Evolutionary conservation across 2,113 vertebrate species (phyloP), one percentile per base, ranked within the genome.

Genomic region (Sialia sialis): DNA sequence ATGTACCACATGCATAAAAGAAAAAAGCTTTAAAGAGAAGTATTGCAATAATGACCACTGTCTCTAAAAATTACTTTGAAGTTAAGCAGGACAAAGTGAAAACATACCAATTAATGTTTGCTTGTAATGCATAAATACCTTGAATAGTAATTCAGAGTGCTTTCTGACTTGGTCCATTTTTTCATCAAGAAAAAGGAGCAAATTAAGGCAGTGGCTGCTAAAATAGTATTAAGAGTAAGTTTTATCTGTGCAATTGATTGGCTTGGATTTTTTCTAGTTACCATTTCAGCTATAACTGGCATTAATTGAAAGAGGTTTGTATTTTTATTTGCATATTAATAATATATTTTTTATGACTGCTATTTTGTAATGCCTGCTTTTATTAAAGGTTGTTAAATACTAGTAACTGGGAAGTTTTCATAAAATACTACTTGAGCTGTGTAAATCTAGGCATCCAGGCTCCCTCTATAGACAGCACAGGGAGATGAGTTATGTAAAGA

Each of bases 381-480:
- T 93, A 6, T 63, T 85, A 74, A 90, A 79, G 5, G 4, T 67
- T 92, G 26, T 73, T 95, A 79, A 77, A n/a, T 73, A 23, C 6
- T 51, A 34, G 20, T 67, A 75, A 41, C n/a, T 21, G 39, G 27
- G 56, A 82, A n/a, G 7, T 41, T 75, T 68, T 87, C 1, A 10
- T 75, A 22, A 72, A 38, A 25, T 89, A 22, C 11, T 66, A 23
- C 36, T 81, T 68, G 66, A 82, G 19, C 23, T 81, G 16, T 78
- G 21, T 72, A 64, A 91, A 75, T 82, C 52, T 72, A 91, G 91
- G 81, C 81, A 60, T 84, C 74, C 56, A 94, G 93, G 90, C 95
- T 96, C 95, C 96, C 95, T 95, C 96, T 96, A 75, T 96, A 95
- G 95, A 87, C 87, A 52, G 87, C 12, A 90, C 27, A 76, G 80